Conservation (phyloP, 2,888 invertebrate species). For the Callinectes sapidus region DNA sequence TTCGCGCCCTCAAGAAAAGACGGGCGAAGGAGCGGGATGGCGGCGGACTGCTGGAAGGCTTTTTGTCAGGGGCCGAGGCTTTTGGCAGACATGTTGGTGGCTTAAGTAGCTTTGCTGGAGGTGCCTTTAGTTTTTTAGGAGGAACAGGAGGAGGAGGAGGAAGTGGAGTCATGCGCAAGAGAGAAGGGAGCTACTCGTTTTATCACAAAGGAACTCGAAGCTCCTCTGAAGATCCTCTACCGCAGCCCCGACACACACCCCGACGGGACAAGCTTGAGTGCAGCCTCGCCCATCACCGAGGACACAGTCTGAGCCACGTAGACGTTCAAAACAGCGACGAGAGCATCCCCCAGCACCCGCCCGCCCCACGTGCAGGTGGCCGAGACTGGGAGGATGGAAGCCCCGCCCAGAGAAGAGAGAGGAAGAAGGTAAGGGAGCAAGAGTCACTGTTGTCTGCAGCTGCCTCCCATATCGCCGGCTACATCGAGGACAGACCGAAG, state of each 20-base stretch:
- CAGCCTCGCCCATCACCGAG: neutral
- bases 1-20: conserved; percentile 54
- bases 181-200: conserved; percentile 59
- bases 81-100: conserved; percentile 47
- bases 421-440: conserved; percentile 42
- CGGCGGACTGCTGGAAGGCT: conserved; percentile 47
- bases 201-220: conserved; percentile 42
- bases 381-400: conserved; percentile 30
- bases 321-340: neutral
- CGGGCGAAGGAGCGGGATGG: conserved; percentile 49
- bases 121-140: conserved; percentile 47
- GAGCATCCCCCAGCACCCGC: conserved; percentile 30
- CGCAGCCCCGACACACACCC: conserved; percentile 8
- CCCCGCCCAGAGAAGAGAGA: neutral
- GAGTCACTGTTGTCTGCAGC: neutral
- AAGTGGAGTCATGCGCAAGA: conserved; percentile 38
- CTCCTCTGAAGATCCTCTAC: conserved; percentile 46
- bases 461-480: conserved; percentile 34
- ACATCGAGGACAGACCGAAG: conserved; percentile 44
- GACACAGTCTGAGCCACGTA: conserved; percentile 36
- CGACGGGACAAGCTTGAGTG: neutral
- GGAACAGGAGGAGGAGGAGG: conserved; percentile 38
- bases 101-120: conserved; percentile 41
- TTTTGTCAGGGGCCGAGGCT: conserved; percentile 48
- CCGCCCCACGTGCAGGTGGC: conserved; percentile 24